Evolutionary conservation across 2,113 vertebrate genomes (phyloP), one percentile per base, ranked within the genome.

Genomic region (Chionomys nivalis): DNA sequence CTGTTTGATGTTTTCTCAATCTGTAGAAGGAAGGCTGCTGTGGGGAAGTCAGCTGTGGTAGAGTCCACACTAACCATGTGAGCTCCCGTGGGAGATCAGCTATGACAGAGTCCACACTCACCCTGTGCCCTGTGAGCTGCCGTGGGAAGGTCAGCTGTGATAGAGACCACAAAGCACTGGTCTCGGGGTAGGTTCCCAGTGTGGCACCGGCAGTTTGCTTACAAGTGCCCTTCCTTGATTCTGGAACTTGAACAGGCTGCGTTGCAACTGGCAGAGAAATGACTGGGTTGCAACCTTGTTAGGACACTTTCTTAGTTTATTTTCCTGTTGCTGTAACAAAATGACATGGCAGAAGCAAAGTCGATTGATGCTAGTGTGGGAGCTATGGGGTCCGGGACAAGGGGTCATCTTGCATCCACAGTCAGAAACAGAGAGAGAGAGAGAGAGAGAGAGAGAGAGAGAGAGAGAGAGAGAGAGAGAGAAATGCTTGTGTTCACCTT

Each of bases 221-320:
- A 9, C 0, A 0, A 5, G 13, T n/a, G 42, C 8, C 12, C 5
- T 68, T 13, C 0, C 39, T 14, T 83, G 17, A 17, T 49, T 5
- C n/a, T 12, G 28, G 66, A 49, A 28, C 5, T 2, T 3, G 78
- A 44, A 36, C 9, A 3, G 4, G 3, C 31, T n/a, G 21, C 13
- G 0, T 36, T 52, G 24, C 5, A 3, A 47, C 9, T 24, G 5
- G 31, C 19, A 17, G 42, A 72, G 42, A 24, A 87, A 61, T 33
- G 44, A 14, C 0, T 3, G 5, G 1, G 3, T 58, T 47, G 36
- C 42, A 14, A 3, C 16, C 17, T 92, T 58, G 44, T 24, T n/a
- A 7, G 3, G 33, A 39, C 7, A 73, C 72, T 21, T 23, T 4
- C 19, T 42, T 73, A 39, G 68, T 70, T 70, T 36, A n/a, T 39